Evolutionary conservation across 2,113 vertebrate genomes (phyloP).

Genomic region (Salvelinus fontinalis): DNA sequence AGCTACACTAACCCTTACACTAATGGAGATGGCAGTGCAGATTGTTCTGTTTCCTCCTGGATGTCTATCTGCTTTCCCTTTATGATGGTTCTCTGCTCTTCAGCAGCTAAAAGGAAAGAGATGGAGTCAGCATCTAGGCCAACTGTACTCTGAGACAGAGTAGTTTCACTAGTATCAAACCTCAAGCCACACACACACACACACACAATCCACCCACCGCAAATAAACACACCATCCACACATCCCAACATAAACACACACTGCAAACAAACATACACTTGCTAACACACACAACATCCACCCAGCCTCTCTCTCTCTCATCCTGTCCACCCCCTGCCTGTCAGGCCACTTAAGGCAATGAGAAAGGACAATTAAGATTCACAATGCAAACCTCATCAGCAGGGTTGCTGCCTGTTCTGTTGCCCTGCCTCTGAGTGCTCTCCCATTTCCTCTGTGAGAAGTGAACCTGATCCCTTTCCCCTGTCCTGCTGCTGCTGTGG

Average conservation of each 20-base stretch:
- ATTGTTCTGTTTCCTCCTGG: too few relatives aligned
- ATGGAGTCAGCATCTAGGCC: too few relatives aligned
- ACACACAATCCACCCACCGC: background rate
- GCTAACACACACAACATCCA: background rate
- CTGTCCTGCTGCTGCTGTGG: conserved; percentile 10
- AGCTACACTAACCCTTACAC: too few relatives aligned
- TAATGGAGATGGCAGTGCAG: too few relatives aligned
- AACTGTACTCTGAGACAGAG: too few relatives aligned
- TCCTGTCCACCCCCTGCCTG: background rate
- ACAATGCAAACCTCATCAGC: background rate
- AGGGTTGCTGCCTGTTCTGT: background rate
- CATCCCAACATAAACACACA: background rate
- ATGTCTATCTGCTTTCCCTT: too few relatives aligned
- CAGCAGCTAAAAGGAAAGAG: too few relatives aligned
- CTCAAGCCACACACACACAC: background rate
- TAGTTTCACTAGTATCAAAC: too few relatives aligned
- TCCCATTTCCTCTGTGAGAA: conserved; percentile 19
- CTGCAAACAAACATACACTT: too few relatives aligned
- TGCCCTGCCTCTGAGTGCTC: background rate
- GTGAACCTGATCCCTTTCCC: conserved; percentile 28
- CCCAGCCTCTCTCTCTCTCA: background rate
- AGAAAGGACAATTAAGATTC: background rate
- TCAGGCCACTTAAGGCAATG: conserved; percentile 15
- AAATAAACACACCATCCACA: background rate
- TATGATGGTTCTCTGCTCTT: too few relatives aligned